A percentile compares a stretch with the other conserved stretches of the same genome.
Evolutionary conservation across 2,797 vertebrate genomes (phyloP).

Genomic region (Alosa sapidissima): DNA sequence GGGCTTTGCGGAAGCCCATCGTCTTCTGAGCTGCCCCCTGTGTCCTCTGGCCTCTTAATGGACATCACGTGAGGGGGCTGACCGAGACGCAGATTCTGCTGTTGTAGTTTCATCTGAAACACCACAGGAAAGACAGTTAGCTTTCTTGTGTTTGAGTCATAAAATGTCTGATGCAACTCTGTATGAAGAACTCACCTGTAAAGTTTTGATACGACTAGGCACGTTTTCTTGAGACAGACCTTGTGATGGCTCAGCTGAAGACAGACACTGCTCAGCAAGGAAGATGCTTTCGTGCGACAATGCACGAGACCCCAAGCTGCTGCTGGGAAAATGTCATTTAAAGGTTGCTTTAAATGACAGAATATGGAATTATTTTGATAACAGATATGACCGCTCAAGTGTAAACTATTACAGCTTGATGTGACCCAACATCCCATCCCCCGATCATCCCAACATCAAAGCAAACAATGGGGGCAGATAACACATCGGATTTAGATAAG

Average conservation of each 20-base stretch:
- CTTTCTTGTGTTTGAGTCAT: not conserved
- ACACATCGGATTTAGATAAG: not conserved
- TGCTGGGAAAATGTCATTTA: slow-evolving; percentile 55
- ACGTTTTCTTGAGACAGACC: slow-evolving; percentile 90
- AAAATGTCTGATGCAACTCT: not conserved
- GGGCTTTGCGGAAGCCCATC: slow-evolving; percentile 77
- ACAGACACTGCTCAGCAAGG: slow-evolving; percentile 77
- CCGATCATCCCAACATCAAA: slow-evolving; percentile 4
- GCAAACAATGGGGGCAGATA: not conserved
- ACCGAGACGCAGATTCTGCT: slow-evolving; percentile 84
- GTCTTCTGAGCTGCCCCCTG: slow-evolving; percentile 77
- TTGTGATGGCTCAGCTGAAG: slow-evolving; percentile 74
- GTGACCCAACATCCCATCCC: too few relatives aligned
- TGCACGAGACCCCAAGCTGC: slow-evolving; percentile 82
- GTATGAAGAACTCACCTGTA: slow-evolving; percentile 78
- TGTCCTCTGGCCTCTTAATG: slow-evolving; percentile 74
- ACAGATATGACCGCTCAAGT: not conserved
- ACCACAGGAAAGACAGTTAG: not conserved
- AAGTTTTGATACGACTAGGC: slow-evolving; percentile 85
- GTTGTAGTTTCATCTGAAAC: slow-evolving; percentile 84
- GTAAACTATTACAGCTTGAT: slow-evolving; percentile 1
- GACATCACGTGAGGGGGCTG: slow-evolving; percentile 75
- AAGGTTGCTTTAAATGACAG: not conserved
- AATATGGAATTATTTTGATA: not conserved
- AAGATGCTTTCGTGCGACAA: slow-evolving; percentile 96